Evolutionary conservation across 2,888 invertebrate genomes (phyloP).

Genomic region (Pammene fasciana): DNA sequence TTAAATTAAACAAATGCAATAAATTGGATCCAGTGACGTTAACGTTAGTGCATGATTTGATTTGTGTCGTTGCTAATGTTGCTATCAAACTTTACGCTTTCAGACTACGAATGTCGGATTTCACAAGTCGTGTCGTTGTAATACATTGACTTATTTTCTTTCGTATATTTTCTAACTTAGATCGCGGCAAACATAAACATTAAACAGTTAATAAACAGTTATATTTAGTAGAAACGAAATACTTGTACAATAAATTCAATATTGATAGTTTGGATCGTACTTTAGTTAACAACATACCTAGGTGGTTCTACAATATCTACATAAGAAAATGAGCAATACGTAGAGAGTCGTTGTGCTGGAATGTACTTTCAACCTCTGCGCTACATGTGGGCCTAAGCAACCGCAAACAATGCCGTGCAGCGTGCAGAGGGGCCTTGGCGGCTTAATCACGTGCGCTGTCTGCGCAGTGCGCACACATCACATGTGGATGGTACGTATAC

Average conservation of each 20-base stretch:
- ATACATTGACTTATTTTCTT: slow-evolving; percentile 7
- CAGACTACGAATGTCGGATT: slow-evolving; percentile 39
- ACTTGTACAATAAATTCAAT: not conserved
- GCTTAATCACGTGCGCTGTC: slow-evolving; percentile 47
- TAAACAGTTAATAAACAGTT: no score
- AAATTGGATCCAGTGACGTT: slow-evolving; percentile 19
- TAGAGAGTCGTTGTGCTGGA: slow-evolving; percentile 25
- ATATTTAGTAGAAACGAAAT: no score
- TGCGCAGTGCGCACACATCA: slow-evolving; percentile 38
- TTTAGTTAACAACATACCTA: not conserved
- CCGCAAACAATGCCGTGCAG: slow-evolving; percentile 38
- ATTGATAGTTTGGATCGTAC: not conserved
- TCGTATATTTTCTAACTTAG: not conserved
- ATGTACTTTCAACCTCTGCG: slow-evolving; percentile 33
- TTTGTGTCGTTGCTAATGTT: slow-evolving; percentile 28
- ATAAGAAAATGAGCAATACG: slow-evolving; percentile 14
- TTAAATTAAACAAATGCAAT: not conserved
- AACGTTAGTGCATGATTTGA: slow-evolving; percentile 29
- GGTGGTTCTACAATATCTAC: not conserved
- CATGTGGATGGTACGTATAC: slow-evolving; percentile 27
- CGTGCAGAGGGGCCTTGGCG: slow-evolving; percentile 45
- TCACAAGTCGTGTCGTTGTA: slow-evolving; percentile 32
- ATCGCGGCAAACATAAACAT: not conserved
- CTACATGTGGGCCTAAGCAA: slow-evolving; percentile 35
- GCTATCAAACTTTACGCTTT: slow-evolving; percentile 38